phyloP scores from a whole-genome alignment of 1,140 invertebrate genomes.

The Mya arenaria region DNA sequence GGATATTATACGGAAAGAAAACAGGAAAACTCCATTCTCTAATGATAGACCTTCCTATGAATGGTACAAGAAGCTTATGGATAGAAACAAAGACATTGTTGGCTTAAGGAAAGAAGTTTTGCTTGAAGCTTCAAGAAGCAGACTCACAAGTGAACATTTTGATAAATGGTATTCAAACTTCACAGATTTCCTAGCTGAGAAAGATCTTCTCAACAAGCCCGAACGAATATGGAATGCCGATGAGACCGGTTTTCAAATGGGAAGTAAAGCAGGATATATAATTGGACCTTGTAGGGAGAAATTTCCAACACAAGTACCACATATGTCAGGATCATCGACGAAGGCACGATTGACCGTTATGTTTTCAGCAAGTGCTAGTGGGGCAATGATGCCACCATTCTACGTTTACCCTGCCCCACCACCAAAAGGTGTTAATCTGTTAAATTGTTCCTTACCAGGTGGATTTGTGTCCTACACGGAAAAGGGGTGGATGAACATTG shows the following conservation, averaged over 20 bases:
- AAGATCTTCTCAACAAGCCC: slow-evolving; percentile 28
- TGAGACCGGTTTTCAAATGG: slow-evolving; percentile 36
- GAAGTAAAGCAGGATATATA: slow-evolving; percentile 20
- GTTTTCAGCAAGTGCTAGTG: slow-evolving; percentile 31
- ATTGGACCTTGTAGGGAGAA: slow-evolving; percentile 5
- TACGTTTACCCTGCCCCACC: background rate
- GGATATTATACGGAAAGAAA: slow-evolving; percentile 20
- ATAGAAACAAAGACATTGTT: slow-evolving; percentile 6
- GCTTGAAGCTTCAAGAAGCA: slow-evolving; percentile 31
- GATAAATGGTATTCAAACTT: slow-evolving; percentile 10
- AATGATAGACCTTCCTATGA: slow-evolving; percentile 40
- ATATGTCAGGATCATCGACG: background rate
- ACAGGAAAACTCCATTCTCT: slow-evolving; percentile 27
- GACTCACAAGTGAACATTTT: background rate
- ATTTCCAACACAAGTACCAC: slow-evolving; percentile 31
- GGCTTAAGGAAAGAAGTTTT: slow-evolving; percentile 28
- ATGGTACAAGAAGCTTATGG: slow-evolving; percentile 32
- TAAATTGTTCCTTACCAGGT: slow-evolving; percentile 7
- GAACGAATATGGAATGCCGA: slow-evolving; percentile 50
- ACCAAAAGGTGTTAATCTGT: slow-evolving; percentile 15
- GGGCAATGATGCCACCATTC: slow-evolving; percentile 40
- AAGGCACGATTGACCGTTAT: slow-evolving; percentile 42
- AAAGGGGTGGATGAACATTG: slow-evolving; percentile 44
- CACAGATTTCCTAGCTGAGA: slow-evolving; percentile 23
- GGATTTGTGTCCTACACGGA: slow-evolving; percentile 21